These are phyloP conservation scores for Pseudococcus jackbeardsleyi DNA, from an alignment of 2,888 invertebrate genomes.

Conservation along the genomic window DNA sequence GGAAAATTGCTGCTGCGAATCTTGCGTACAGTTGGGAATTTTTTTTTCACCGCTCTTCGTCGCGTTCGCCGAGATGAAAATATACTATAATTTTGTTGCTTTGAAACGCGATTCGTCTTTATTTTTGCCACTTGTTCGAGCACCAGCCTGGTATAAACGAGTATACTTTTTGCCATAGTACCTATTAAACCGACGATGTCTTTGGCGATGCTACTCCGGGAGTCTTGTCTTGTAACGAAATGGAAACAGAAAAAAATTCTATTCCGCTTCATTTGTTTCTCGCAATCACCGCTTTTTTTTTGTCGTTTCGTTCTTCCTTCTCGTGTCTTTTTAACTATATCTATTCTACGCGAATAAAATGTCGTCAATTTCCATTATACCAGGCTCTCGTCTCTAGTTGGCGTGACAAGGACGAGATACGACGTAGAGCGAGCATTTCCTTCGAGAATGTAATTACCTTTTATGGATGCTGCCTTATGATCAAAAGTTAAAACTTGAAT, in stretches of 20 bases:
- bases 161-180: background rate
- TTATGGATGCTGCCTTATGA: background rate
- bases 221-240: background rate
- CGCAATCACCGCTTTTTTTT: background rate
- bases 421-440: background rate
- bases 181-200: too few relatives aligned
- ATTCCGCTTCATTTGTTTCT: slow-evolving; percentile 43
- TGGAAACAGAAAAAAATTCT: background rate
- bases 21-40: background rate
- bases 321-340: background rate
- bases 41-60: background rate
- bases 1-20: background rate
- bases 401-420: background rate
- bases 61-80: background rate
- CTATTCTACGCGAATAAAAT: slow-evolving; percentile 24
- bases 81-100: background rate
- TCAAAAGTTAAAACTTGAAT: background rate
- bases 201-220: background rate
- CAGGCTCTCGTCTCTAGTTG: background rate
- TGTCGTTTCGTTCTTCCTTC: background rate
- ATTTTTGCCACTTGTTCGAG: slow-evolving; percentile 17
- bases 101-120: slow-evolving; percentile 27
- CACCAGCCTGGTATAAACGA: background rate
- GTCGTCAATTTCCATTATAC: background rate
- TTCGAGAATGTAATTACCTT: slow-evolving; percentile 5